Evolutionary conservation across 1,140 invertebrate species (phyloP), one percentile per base, ranked within the genome.

Genomic region (Drosophila hydei): DNA sequence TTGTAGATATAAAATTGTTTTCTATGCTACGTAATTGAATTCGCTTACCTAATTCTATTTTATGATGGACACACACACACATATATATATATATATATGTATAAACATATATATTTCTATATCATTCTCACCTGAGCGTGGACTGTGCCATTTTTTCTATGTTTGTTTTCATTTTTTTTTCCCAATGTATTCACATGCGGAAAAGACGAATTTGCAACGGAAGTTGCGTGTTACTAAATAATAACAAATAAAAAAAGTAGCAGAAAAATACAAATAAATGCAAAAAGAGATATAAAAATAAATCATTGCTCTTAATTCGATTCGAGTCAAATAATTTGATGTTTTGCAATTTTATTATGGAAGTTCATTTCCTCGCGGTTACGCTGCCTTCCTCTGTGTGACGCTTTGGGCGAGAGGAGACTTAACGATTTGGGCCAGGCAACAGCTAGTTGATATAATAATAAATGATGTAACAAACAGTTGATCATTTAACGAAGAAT

Each of bases 201-300:
- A 85, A 85, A 87, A 81, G 74, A 81, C 73, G 67, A 85, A 87
- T 87, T 85, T 85, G 77, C 77, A 77, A 63, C 81, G 81, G 81
- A 85, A 87, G 77, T 87, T 85, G 77, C 70, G 81, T 85, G 81
- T 87, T 79, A 36, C 52, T 9, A 54, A 48, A 60, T 9, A 48
- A 27, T 12, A 27, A 21, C 27, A 56, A 33, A 56, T n/a, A 40
- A n/a, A 43, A 47, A 40, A 67, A 14, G 16, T 14, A 48, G 11
- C n/a, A 54, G 25, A 16, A 48, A 56, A 9, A 55, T 5, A 62
- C 18, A 69, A 33, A 45, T 33, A 36, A 30, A 36, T 43, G 25
- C 14, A 11, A 5, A 52, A 14, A 36, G 40, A 33, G 21, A 55
- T 73, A 77, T 48, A 55, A 54, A 75, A 67, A 58, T 69, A 81